Percentiles rank a stretch among this genome's conserved stretches.
Conservation (phyloP, 2,113 vertebrate species). For the Gobius niger region DNA sequence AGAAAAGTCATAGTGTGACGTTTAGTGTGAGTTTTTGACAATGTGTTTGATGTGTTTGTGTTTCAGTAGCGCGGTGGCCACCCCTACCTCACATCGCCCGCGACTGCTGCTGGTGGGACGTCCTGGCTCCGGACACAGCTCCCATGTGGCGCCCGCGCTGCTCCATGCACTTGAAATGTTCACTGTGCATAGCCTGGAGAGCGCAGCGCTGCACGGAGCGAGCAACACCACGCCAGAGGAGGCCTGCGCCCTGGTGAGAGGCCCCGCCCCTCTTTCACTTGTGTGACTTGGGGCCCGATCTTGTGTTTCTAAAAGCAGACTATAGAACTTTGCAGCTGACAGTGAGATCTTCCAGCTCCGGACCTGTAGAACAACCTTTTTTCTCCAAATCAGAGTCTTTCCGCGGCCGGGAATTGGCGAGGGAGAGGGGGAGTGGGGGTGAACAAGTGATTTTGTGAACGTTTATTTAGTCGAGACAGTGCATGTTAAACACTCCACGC, state of each 20-base stretch:
- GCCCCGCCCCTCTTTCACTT: too few species aligned
- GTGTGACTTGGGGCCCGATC: too few species aligned
- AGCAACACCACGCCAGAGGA: slow-evolving; percentile 82
- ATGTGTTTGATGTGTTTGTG: background rate
- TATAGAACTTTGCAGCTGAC: too few species aligned
- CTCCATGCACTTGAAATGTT: slow-evolving; percentile 88
- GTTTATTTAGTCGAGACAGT: too few species aligned
- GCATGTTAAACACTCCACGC: too few species aligned
- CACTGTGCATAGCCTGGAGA: slow-evolving; percentile 83
- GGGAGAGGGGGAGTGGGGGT: too few species aligned
- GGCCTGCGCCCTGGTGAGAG: slow-evolving; percentile 82
- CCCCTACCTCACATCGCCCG: slow-evolving; percentile 86
- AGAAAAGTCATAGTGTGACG: background rate
- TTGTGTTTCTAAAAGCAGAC: background rate
- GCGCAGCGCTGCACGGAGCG: slow-evolving; percentile 81
- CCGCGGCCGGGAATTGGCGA: too few species aligned
- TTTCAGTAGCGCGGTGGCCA: slow-evolving; percentile 59
- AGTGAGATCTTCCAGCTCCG: too few species aligned
- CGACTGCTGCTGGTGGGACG: slow-evolving; percentile 82
- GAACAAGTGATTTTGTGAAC: too few species aligned
- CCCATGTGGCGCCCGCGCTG: slow-evolving; percentile 88
- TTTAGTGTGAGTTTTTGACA: too few species aligned
- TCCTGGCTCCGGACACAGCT: slow-evolving; percentile 82
- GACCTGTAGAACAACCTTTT: too few species aligned
- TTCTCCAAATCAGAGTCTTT: too few species aligned